These are phyloP conservation scores for Zophobas morio DNA, from an alignment of 1,140 invertebrate species.

Conservation along the genomic window DNA sequence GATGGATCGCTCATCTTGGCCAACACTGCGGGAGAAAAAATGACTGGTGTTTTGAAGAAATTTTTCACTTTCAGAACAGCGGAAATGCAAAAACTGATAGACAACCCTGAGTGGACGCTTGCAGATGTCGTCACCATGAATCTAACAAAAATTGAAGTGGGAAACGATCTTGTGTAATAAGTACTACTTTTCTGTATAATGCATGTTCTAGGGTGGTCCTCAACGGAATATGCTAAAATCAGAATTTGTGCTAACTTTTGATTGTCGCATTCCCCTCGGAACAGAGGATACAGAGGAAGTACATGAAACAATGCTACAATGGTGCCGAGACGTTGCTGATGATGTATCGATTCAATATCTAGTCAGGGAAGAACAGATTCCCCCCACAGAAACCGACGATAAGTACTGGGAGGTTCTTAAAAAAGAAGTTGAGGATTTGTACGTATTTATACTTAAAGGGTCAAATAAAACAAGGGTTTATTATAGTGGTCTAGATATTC, in stretches of 20 bases:
- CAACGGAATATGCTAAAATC: slow-evolving; percentile 77
- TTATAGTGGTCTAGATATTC: slow-evolving; percentile 74
- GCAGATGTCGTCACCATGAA: slow-evolving; percentile 93
- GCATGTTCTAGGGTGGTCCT: slow-evolving; percentile 81
- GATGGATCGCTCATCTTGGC: too few relatives aligned
- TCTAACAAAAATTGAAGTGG: slow-evolving; percentile 84
- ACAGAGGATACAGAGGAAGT: slow-evolving; percentile 80
- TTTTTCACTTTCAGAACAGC: slow-evolving; percentile 83
- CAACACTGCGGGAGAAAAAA: slow-evolving; percentile 82
- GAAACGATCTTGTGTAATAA: slow-evolving; percentile 42
- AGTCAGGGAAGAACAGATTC: slow-evolving; percentile 76
- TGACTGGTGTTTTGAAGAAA: slow-evolving; percentile 82
- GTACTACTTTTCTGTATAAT: neutral
- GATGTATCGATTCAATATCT: slow-evolving; percentile 83
- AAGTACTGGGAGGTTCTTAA: slow-evolving; percentile 88
- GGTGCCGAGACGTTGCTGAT: slow-evolving; percentile 87
- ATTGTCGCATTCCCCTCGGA: slow-evolving; percentile 83
- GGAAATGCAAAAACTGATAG: slow-evolving; percentile 70
- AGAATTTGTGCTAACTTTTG: slow-evolving; percentile 81
- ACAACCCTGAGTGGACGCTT: slow-evolving; percentile 76
- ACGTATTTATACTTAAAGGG: slow-evolving; percentile 10
- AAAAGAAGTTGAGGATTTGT: slow-evolving; percentile 73
- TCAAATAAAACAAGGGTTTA: slow-evolving; percentile 3
- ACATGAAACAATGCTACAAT: slow-evolving; percentile 79
- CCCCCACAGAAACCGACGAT: slow-evolving; percentile 79